Percentiles rank a stretch among this genome's conserved stretches.
phyloP scores from a whole-genome alignment of 1,140 invertebrate genomes.

The Listronotus oregonensis region DNA sequence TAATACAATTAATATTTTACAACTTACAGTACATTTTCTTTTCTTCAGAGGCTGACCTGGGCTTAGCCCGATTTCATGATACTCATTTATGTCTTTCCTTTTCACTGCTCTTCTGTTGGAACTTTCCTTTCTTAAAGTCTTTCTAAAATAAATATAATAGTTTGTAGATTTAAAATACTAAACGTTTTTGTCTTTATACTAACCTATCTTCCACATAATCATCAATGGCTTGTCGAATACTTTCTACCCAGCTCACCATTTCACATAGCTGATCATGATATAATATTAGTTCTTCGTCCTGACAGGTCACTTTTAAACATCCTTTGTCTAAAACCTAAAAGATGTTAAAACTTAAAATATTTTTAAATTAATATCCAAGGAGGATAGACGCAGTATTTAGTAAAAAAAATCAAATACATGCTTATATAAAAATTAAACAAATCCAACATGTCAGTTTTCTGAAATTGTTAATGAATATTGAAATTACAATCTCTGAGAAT shows the following conservation, averaged over 20 bases:
- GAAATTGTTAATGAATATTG: too few relatives aligned
- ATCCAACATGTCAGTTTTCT: too few relatives aligned
- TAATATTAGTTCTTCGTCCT: slow-evolving; percentile 63
- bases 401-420: neutral
- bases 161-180: neutral
- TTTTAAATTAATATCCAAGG: slow-evolving; percentile 51
- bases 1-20: neutral
- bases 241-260: slow-evolving; percentile 62
- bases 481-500: too few relatives aligned
- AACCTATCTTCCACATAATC: slow-evolving; percentile 60
- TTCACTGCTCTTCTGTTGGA: slow-evolving; percentile 63
- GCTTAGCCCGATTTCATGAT: slow-evolving; percentile 51
- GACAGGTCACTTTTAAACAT: slow-evolving; percentile 61
- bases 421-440: too few relatives aligned
- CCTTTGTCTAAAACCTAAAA: slow-evolving; percentile 42
- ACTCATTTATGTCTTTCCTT: slow-evolving; percentile 56
- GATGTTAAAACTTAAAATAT: slow-evolving; percentile 50
- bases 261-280: slow-evolving; percentile 61
- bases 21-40: slow-evolving; percentile 35
- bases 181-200: neutral
- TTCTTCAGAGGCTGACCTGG: slow-evolving; percentile 49
- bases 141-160: slow-evolving; percentile 43
- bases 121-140: slow-evolving; percentile 66
- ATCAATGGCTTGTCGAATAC: slow-evolving; percentile 61
- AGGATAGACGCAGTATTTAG: neutral